Base-by-base conservation (phyloP, 2,113 vertebrate genomes). In the Pseudorectes ferrugineus region DNA sequence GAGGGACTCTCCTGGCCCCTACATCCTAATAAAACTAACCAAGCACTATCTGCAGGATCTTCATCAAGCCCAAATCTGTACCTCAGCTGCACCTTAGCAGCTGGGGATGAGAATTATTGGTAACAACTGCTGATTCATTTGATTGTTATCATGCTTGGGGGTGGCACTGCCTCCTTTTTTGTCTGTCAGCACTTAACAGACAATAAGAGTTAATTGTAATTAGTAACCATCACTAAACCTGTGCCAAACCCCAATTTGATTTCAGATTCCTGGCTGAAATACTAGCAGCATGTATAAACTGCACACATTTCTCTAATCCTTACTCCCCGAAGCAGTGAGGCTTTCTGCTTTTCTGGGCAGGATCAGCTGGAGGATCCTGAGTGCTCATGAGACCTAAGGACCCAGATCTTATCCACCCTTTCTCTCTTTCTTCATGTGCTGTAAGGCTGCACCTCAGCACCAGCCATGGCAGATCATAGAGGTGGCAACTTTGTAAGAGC, bases 1-100 rank as follows among this genome's bases (percentile, higher is more conserved):
- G 0, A 62, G 2, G 1, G 4, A 10, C 11, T 38, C 6, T 26
- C 31, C 49, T 16, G 3, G 1, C 11, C 45, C 14, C 15, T 20
- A n/a, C 26, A 61, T 6, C 4, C 6, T 26, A 51, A 9, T 14
- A 24, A 5, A 3, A 4, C 46, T 66, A 49, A 54, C 38, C 14
- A 15, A 46, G 22, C 18, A 12, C 20, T 67, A 3, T 11, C 46
- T 22, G 12, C 13, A 48, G 25, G 10, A 21, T 16, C 26, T 57
- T 87, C 31, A 58, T 38, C 55, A 83, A 76, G 28, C 10, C 19
- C 22, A 35, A 42, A 13, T 70, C 31, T 63, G 31, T 38, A 54
- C n/a, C 15, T 83, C 49, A 91, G 42, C 49, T 88, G 45, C 6
- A 45, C 4, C 3, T 88, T 66, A 90, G 33, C 55, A 80, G 22